phyloP scores from a whole-genome alignment of 2,113 vertebrate species.

The Strigops habroptila region DNA sequence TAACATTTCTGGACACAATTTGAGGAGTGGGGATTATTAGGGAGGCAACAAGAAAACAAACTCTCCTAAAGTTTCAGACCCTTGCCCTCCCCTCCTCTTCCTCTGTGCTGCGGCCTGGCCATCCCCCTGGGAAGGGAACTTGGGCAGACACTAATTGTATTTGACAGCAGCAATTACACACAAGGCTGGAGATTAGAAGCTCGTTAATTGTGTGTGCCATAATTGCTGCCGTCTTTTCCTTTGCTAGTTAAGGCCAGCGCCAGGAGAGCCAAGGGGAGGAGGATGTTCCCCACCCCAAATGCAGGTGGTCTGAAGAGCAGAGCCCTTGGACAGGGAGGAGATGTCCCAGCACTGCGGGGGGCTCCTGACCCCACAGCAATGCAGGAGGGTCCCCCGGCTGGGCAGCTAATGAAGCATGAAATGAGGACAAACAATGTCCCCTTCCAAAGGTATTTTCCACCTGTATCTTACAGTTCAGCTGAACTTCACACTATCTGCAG shows the following conservation, averaged over 20 bases:
- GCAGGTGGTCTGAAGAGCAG: slow-evolving; percentile 35
- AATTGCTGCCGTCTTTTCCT: slow-evolving; percentile 64
- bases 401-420: slow-evolving; percentile 29
- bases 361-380: background rate
- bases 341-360: background rate
- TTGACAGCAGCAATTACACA: slow-evolving; percentile 76
- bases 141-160: slow-evolving; percentile 67
- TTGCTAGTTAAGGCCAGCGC: slow-evolving; percentile 2
- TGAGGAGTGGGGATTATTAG: background rate
- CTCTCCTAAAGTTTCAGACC: slow-evolving; percentile 49
- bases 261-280: slow-evolving; percentile 17
- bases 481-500: background rate
- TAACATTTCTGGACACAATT: background rate
- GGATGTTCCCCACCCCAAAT: background rate
- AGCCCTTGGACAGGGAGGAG: background rate
- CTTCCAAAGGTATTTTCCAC: slow-evolving; percentile 45
- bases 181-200: slow-evolving; percentile 69
- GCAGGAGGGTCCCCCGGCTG: background rate
- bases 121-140: slow-evolving; percentile 46
- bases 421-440: slow-evolving; percentile 25
- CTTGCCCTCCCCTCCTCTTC: background rate
- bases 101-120: background rate
- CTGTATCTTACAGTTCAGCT: background rate
- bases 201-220: slow-evolving; percentile 59
- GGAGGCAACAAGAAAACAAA: slow-evolving; percentile 30